Evolutionary conservation across 2,888 invertebrate genomes (phyloP).

Genomic region (Sclerodermus sp.): DNA sequence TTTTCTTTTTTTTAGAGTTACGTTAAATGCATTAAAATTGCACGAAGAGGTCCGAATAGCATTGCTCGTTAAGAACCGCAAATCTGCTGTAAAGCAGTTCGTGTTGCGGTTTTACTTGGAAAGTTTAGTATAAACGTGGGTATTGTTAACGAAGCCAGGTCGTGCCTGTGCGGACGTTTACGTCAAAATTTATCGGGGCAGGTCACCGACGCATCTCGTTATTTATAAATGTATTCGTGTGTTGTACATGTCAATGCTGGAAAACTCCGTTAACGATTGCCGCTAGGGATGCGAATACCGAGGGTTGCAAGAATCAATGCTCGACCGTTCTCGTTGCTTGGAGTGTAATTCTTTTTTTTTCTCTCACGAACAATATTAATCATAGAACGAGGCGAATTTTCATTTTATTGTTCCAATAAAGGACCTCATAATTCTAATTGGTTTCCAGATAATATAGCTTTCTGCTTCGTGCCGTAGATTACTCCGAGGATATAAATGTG

Average conservation of each 20-base stretch:
- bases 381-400: no score
- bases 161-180: slow-evolving; percentile 30
- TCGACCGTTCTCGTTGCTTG: slow-evolving; percentile 4
- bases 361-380: no score
- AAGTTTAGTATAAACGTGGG: slow-evolving; percentile 18
- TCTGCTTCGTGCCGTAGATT: no score
- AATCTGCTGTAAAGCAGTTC: slow-evolving; percentile 24
- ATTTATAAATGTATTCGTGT: slow-evolving; percentile 43
- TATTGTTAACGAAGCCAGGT: slow-evolving; percentile 26
- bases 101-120: slow-evolving; percentile 32
- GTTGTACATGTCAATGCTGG: slow-evolving; percentile 25
- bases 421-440: no score
- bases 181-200: slow-evolving; percentile 39
- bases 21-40: no score
- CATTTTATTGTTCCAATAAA: no score
- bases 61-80: no score
- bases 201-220: slow-evolving; percentile 31
- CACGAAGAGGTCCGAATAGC: no score
- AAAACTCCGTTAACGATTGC: slow-evolving; percentile 24
- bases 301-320: slow-evolving; percentile 27
- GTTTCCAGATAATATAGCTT: no score
- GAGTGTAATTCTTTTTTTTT: no score
- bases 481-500: no score
- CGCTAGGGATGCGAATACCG: slow-evolving; percentile 12
- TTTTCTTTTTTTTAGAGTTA: no score